A percentile compares a stretch with the other conserved stretches of the same genome.
Evolutionary conservation across 2,797 vertebrate species (phyloP).

Genomic region (Heliangelus exortis): DNA sequence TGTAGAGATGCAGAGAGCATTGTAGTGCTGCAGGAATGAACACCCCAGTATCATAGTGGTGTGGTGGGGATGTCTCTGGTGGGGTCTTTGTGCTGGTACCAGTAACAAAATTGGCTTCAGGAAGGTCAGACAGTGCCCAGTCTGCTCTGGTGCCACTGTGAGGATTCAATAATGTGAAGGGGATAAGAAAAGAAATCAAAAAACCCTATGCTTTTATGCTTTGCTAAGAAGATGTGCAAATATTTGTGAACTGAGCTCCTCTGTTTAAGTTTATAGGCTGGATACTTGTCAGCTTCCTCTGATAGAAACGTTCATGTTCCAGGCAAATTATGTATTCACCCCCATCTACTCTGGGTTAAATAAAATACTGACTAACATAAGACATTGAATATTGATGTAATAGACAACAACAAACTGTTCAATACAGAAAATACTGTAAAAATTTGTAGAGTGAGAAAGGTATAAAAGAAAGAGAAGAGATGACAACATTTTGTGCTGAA

Average conservation of each 20-base stretch:
- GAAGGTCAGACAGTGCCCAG: neutral
- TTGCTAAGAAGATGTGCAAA: neutral
- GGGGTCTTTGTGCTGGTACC: too few species aligned
- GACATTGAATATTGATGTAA: neutral
- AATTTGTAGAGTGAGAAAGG: neutral
- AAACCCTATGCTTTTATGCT: neutral
- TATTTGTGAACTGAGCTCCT: neutral
- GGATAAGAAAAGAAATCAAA: neutral
- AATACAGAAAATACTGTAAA: neutral
- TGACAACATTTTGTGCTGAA: neutral
- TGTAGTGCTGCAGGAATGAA: neutral
- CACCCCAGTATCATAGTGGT: accelerated
- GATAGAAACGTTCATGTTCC: neutral
- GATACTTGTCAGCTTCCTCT: neutral
- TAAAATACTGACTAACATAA: neutral
- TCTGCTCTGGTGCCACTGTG: neutral
- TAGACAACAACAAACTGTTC: neutral
- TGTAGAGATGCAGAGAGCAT: neutral
- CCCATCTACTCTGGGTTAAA: neutral
- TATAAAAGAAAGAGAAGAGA: neutral
- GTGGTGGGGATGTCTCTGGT: accelerated
- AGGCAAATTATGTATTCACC: neutral
- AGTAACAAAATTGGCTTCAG: accelerated
- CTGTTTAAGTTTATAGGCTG: neutral
- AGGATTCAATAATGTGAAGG: neutral